phyloP scores from a whole-genome alignment of 2,113 vertebrate genomes.

The Caloenas nicobarica region DNA sequence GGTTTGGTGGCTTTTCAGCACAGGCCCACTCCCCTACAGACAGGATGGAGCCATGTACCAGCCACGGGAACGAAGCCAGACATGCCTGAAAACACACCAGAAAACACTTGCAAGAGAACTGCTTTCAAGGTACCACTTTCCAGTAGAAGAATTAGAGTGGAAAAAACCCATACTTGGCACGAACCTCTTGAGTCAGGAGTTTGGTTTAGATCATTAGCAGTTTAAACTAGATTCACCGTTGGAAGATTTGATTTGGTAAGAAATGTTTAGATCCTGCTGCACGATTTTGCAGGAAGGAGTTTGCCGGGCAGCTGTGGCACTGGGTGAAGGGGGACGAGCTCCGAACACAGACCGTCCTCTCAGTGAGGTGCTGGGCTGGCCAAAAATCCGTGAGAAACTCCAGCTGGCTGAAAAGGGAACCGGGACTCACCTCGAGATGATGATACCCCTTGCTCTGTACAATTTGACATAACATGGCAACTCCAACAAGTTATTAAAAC shows the following conservation, averaged over 20 bases:
- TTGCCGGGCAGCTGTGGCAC: neutral
- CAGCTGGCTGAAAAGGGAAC: neutral
- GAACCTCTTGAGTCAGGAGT: neutral
- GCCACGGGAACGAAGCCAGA: neutral
- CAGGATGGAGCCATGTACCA: neutral
- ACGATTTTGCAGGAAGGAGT: neutral
- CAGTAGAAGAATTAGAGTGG: neutral
- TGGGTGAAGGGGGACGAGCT: neutral
- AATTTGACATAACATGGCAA: neutral
- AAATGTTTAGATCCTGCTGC: neutral
- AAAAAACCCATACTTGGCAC: neutral
- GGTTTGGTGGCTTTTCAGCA: neutral
- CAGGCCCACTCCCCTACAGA: neutral
- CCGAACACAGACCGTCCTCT: neutral
- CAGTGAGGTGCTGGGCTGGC: neutral
- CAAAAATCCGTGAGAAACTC: neutral
- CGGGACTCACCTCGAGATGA: neutral
- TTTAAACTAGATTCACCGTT: neutral
- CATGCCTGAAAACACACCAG: neutral
- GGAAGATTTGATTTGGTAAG: neutral
- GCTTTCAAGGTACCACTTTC: neutral
- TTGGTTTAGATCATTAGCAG: neutral
- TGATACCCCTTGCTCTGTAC: accelerated
- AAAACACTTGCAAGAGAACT: neutral
- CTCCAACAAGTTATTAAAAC: neutral